Base-by-base conservation (phyloP, 2,888 invertebrate genomes). In the Sinelater perroti region DNA sequence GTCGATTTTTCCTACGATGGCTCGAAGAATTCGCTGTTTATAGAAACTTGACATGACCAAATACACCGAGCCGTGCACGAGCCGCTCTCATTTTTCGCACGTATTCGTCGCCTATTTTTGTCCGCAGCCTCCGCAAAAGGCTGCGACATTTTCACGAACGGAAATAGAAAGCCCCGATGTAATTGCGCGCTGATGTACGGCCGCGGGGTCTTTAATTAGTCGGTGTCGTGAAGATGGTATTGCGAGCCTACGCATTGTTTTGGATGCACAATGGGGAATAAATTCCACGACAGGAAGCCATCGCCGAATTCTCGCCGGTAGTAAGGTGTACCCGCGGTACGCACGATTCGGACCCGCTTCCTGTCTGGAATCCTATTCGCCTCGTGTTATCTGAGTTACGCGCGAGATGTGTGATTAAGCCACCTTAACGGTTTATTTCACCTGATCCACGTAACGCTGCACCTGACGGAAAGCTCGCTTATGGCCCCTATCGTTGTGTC, bases 21-120 rank as follows among this genome's bases (percentile, higher is more conserved):
- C 4, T 16, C 28, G 18, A 26, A 45, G 26, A 13, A 28, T 28
- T 24, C 18, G 7, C 10, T 47, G 33, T 47, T 33, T 47, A 47
- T 20, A 14, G 47, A 33, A 33, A 47, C 33, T 47, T 33, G 21
- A 47, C 47, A 33, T 45, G 11, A 5, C 45, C 45, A 44, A 30
- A 45, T 30, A 30, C 28, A 31, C 30, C 13, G 3, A 17, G 13
- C 14, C 18, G 13, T 13, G 14, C 40, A 40, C 40, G 24, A 40
- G 13, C 8, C 24, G 40, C 40, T 40, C 40, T 40, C 8, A 13
- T 40, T 40, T 40, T 40, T 40, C 14, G 18, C n/a, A 36, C 18
- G 36, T 35, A 13, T 33, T 33, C 2, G 14, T 13, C 13, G 8
- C n/a, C n/a, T n/a, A n/a, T n/a, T 35, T 16, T 14, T 16, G 28